Base-by-base conservation (phyloP, 2,797 vertebrate genomes). In the Phrynocephalus vlangalii region DNA sequence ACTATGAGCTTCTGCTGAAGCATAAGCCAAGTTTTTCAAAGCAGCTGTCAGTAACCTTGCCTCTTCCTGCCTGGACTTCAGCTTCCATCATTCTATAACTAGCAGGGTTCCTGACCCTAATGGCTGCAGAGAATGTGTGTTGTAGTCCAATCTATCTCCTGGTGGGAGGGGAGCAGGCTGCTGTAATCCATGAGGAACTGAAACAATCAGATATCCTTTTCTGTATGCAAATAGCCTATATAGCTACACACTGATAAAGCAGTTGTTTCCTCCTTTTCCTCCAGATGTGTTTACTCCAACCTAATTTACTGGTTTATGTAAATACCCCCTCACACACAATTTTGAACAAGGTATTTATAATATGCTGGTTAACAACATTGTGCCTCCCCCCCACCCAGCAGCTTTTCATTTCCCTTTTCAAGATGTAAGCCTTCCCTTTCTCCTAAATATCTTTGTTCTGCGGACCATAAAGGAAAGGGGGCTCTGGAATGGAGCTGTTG, bases 351-450 rank as follows among this genome's bases (percentile, higher is more conserved):
- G 89, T 86, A 87, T 87, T 91, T 86, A 91, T 44, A 87, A 85
- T 78, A 68, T 89, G 44, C 48, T 86, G 89, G 90, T 93, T 94
- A 93, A 91, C 81, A 90, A 80, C 66, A 87, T 88, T 5, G 3
- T 52, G 68, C 24, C 71, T 90, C 83, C 87, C 72, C 88, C 82
- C 1, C 67, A 73, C 76, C 38, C 38, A 44, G 38, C 38, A 44
- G 38, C 38, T 52, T 86, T 22, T 86, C 82, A 85, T 77, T 84
- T 78, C 67, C 66, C 85, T 86, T 44, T 91, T 86, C 73, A 83
- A 68, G 60, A 15, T 30, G 82, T 86, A 77, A 30, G 15, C 16
- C 22, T 89, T 77, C 63, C 90, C 87, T 90, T 90, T 88, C 56
- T 95, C 86, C 60, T 81, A 86, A 77, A 80, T 5, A 13, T 33